A percentile compares a stretch with the other conserved stretches of the same genome.
phyloP scores from a whole-genome alignment of 1,140 invertebrate species.

The Ephestia elutella region DNA sequence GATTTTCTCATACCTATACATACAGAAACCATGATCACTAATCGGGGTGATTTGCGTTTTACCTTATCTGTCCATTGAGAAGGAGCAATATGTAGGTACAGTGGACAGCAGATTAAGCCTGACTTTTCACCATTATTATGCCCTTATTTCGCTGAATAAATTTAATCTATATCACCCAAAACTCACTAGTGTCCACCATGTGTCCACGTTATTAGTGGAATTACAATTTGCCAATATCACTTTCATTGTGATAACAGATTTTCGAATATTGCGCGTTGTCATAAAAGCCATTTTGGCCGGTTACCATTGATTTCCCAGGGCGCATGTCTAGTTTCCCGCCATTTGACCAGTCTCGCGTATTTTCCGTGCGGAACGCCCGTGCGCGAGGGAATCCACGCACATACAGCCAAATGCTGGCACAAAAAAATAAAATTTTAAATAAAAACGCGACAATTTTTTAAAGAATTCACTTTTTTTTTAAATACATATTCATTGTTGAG shows the following conservation, averaged over 20 bases:
- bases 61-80: no score
- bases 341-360: conserved; percentile 47
- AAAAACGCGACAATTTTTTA: not conserved
- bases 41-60: no score
- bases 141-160: no score
- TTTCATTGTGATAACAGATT: conserved; percentile 20
- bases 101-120: no score
- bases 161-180: no score
- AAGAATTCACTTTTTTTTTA: not conserved
- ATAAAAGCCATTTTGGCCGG: conserved; percentile 23
- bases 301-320: conserved; percentile 64
- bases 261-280: conserved; percentile 38
- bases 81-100: no score
- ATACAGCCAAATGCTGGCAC: conserved; percentile 7
- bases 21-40: no score
- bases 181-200: no score
- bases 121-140: no score
- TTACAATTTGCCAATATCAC: not conserved
- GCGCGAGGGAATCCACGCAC: not conserved
- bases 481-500: not conserved
- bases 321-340: conserved; percentile 65
- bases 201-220: no score
- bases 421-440: conserved; percentile 3
- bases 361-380: conserved; percentile 19
- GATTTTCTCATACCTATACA: no score